Conservation (phyloP, 1,140 invertebrate genomes). For the Gerris buenoi region DNA sequence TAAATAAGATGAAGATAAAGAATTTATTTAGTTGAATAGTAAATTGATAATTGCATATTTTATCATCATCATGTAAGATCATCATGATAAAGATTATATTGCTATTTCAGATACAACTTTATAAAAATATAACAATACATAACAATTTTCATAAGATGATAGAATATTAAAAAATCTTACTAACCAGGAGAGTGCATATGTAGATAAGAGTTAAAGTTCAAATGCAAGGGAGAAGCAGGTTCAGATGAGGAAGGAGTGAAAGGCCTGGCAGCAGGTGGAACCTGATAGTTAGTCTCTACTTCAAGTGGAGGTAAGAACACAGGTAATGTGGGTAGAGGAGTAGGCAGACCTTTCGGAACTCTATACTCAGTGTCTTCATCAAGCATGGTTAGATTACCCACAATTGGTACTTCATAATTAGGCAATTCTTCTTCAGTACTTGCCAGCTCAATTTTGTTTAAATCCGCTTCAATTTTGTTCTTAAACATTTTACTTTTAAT, state of each 20-base stretch:
- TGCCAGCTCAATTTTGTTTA: too few species aligned
- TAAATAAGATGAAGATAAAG: too few species aligned
- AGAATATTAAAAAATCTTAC: too few species aligned
- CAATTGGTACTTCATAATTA: background rate
- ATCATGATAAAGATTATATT: too few species aligned
- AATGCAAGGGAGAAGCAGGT: slow-evolving; percentile 17
- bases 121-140: too few species aligned
- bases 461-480: background rate
- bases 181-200: slow-evolving; percentile 36
- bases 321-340: background rate
- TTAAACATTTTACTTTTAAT: background rate
- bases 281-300: slow-evolving; percentile 28
- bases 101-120: too few species aligned
- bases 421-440: too few species aligned
- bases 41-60: too few species aligned
- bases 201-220: slow-evolving; percentile 34
- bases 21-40: too few species aligned
- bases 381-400: background rate
- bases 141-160: too few species aligned
- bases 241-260: slow-evolving; percentile 21
- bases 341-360: slow-evolving; percentile 13
- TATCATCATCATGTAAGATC: too few species aligned
- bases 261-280: slow-evolving; percentile 23
- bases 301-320: slow-evolving; percentile 23
- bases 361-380: slow-evolving; percentile 6